Evolutionary conservation across 2,888 invertebrate species (phyloP).

Genomic region (Molorchus minor): DNA sequence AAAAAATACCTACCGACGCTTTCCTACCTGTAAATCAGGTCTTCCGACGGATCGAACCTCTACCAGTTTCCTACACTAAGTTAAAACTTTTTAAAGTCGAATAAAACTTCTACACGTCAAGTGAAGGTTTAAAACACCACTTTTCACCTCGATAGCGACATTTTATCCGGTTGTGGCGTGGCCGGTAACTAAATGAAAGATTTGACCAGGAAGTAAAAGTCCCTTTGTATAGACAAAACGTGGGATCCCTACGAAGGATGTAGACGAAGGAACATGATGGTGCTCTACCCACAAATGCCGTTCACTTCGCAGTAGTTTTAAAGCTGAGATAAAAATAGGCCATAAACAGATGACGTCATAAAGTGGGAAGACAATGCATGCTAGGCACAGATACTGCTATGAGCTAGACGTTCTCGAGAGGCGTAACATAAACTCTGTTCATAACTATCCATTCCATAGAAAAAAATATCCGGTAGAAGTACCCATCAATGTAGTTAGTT

Average conservation of each 20-base stretch:
- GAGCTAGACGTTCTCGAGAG: slow-evolving; percentile 36
- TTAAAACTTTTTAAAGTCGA: too few species aligned
- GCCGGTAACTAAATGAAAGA: slow-evolving; percentile 35
- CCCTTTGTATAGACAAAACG: slow-evolving; percentile 39
- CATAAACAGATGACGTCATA: slow-evolving; percentile 19
- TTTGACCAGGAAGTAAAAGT: slow-evolving; percentile 45
- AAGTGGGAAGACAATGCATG: slow-evolving; percentile 30
- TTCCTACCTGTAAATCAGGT: not conserved
- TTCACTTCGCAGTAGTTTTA: slow-evolving; percentile 42
- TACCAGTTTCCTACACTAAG: too few species aligned
- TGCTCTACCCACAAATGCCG: slow-evolving; percentile 35
- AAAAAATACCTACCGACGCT: not conserved
- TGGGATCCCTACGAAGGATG: slow-evolving; percentile 37
- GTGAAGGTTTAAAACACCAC: not conserved
- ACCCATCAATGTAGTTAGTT: slow-evolving; percentile 43
- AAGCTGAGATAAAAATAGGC: slow-evolving; percentile 31
- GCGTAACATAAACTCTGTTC: not conserved
- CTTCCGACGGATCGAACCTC: too few species aligned
- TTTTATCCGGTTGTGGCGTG: slow-evolving; percentile 4
- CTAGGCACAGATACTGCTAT: slow-evolving; percentile 41
- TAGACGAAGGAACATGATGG: slow-evolving; percentile 28
- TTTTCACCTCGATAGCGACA: not conserved
- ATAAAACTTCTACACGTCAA: not conserved
- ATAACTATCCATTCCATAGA: slow-evolving; percentile 42
- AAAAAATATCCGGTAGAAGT: slow-evolving; percentile 43